Evolutionary conservation across 2,797 vertebrate genomes (phyloP), one percentile per base, ranked within the genome.

Genomic region (Dipus sagitta): DNA sequence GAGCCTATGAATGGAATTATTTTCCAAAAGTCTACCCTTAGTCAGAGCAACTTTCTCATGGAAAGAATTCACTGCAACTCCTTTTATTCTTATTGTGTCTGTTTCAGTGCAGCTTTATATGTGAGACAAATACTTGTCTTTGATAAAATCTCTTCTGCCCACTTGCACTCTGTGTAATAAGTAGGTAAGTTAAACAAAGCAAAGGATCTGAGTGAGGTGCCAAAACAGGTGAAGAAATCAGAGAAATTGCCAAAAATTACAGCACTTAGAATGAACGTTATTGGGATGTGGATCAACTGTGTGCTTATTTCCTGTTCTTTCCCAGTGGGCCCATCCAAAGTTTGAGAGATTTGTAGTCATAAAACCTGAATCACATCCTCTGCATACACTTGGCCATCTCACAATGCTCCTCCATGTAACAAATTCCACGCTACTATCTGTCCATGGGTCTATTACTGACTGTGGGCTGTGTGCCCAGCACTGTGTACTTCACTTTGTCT

Each of bases 151-250:
- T 47, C 60, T 83, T 72, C 18, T 88, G 60, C 34, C 20, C 32
- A n/a, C 6, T 13, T 86, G 24, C 14, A 32, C 32, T 93, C 17
- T 11, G 20, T 67, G 28, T 75, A 90, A 93, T 87, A 88, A 88
- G 23, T 81, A 88, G 21, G 21, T 71, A 87, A 93, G 30, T 52
- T 32, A 76, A 8, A 78, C 15, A 91, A 89, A 95, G 17, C 28
- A 78, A 91, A 78, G 18, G 24, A 62, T 74, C 92, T 74, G 58
- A 84, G 42, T 6, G n/a, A 24, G 9, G 32, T 77, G 42, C 11
- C 17, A 86, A 58, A 74, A 94, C 92, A 91, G 93, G 32, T 75
- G 11, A 92, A 65, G 34, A 42, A 71, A 74, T 91, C n/a, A 15
- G 23, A 70, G n/a, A 3, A 60, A 60, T 21, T 92, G 13, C 82